These are phyloP conservation scores for Aramus guarauna DNA, from an alignment of 2,113 vertebrate genomes.

Conservation along the genomic window DNA sequence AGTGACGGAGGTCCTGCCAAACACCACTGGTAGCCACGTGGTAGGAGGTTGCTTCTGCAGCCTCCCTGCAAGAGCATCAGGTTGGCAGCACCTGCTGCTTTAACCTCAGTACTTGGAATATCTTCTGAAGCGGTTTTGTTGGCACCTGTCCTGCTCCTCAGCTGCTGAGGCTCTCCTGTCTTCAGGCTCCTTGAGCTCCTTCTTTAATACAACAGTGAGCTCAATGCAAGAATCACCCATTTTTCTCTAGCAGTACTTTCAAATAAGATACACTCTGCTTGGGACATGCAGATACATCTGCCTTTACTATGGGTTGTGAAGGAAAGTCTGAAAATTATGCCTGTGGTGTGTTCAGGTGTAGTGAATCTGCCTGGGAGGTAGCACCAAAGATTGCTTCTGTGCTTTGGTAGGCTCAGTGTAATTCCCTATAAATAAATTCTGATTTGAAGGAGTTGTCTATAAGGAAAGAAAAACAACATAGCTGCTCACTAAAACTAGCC, in stretches of 20 bases:
- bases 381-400: not conserved
- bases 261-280: not conserved
- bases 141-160: not conserved
- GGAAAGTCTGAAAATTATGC: not conserved
- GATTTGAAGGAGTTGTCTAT: not conserved
- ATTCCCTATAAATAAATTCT: not conserved
- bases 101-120: slow-evolving; percentile 26
- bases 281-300: not conserved
- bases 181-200: not conserved
- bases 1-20: not conserved
- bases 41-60: not conserved
- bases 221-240: not conserved
- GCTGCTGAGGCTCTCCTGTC: not conserved
- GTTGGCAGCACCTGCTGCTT: slow-evolving; percentile 41
- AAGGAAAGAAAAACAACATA: not conserved
- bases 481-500: not conserved
- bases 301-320: not conserved
- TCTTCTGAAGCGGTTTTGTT: slow-evolving; percentile 6
- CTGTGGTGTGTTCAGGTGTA: not conserved
- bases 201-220: not conserved
- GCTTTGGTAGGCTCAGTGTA: not conserved
- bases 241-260: not conserved
- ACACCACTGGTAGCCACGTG: not conserved
- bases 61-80: not conserved
- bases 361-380: not conserved